Base-by-base conservation (phyloP, 2,113 vertebrate species). In the Thinocorus orbignyianus region DNA sequence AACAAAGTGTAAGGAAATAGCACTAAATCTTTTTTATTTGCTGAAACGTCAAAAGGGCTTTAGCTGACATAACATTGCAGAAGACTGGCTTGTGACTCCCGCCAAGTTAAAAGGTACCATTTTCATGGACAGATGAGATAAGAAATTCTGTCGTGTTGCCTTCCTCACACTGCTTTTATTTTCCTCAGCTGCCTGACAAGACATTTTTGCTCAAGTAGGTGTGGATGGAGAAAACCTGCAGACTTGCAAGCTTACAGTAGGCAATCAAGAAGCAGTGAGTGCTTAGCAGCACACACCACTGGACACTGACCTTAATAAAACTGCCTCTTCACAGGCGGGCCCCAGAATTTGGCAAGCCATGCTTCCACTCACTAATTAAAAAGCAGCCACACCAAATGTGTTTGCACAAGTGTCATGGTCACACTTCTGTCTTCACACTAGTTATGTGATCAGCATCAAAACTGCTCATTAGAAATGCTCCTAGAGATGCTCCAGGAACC, bases 321-420 rank as follows among this genome's bases (percentile, higher is more conserved):
- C 16, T 17, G 13, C 64, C 55, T 77, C 79, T 71, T 88, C 82
- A 17, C 30, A n/a, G 85, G 77, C 74, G 74, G 49, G 13, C 23
- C 77, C 51, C 82, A 16, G 39, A 35, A 51, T 39, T 31, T 90
- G 94, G 86, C 90, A 83, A 77, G 62, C 31, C 1, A 0, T 1
- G 41, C 58, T 70, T 16, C 30, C 60, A 70, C 72, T 37, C 13
- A 0, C 72, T 81, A 74, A 90, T 86, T 90, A 79, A 94, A 81
- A 68, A 68, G 55, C 41, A 22, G 30, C 37, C 0, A 1, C 51
- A 55, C 60, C 90, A 86, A 92, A 70, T 0, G 54, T 22, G 51
- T 88, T 96, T 81, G 86, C 68, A n/a, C 44, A n/a, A 93, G 60
- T 52, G 64, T 41, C 77, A 14, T 37, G 55, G 89, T 35, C 93